Evolutionary conservation across 1,140 invertebrate species (phyloP).

Genomic region (Lucilia sericata): DNA sequence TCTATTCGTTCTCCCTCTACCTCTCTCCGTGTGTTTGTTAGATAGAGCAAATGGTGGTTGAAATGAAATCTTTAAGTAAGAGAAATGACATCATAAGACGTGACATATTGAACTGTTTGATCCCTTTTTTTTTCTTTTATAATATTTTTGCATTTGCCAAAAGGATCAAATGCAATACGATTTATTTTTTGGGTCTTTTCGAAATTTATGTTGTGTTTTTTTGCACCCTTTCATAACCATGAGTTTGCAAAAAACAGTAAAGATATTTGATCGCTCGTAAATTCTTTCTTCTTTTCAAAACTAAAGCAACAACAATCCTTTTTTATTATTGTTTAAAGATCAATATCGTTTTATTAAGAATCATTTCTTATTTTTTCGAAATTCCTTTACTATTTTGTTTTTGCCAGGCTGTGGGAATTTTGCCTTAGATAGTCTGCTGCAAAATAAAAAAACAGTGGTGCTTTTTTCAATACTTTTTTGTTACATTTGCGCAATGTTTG

Average conservation of each 20-base stretch:
- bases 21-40: neutral
- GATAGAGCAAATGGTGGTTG: neutral
- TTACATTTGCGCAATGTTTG: constrained; percentile 28
- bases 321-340: constrained; percentile 22
- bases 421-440: neutral
- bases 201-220: constrained; percentile 8
- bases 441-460: neutral
- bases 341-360: constrained; percentile 30
- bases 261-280: constrained; percentile 41
- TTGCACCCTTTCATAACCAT: constrained; percentile 27
- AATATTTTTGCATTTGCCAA: neutral
- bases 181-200: neutral
- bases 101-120: constrained; percentile 38
- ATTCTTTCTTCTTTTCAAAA: constrained; percentile 14
- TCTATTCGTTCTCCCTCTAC: too few relatives aligned
- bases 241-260: neutral
- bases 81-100: constrained; percentile 42
- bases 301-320: constrained; percentile 20
- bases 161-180: constrained; percentile 26
- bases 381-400: neutral
- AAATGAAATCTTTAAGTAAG: constrained; percentile 30
- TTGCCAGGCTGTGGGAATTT: constrained; percentile 24
- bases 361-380: neutral
- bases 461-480: neutral
- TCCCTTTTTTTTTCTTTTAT: constrained; percentile 1